These are phyloP conservation scores for Drosophila lutescens DNA, from an alignment of 2,888 invertebrate genomes.

Conservation along the genomic window DNA sequence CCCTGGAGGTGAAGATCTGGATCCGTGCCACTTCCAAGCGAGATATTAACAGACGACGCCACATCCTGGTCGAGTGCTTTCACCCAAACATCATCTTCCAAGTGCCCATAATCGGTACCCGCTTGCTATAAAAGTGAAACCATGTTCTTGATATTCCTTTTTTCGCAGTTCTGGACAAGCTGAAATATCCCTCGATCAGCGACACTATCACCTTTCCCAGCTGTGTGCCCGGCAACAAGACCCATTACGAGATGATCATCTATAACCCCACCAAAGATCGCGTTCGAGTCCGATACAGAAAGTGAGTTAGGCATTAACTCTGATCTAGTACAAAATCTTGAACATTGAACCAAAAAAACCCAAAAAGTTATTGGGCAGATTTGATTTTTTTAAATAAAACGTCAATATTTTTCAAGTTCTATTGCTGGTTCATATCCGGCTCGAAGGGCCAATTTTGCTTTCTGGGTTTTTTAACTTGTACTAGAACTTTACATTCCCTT, in stretches of 20 bases:
- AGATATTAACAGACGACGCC: conserved; percentile 65
- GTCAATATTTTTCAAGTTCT: no score
- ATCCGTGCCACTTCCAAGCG: conserved; percentile 44
- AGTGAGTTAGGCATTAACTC: conserved; percentile 28
- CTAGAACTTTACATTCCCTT: not conserved
- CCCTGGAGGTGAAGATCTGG: conserved; percentile 52
- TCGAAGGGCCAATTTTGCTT: not conserved
- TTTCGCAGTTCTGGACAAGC: conserved; percentile 31
- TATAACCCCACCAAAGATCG: conserved; percentile 63
- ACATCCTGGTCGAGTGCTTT: conserved; percentile 64
- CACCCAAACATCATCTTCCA: conserved; percentile 78
- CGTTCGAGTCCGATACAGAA: conserved; percentile 41
- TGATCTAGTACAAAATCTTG: no score
- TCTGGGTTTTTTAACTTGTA: no score
- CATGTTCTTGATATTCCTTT: not conserved
- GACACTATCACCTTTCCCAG: conserved; percentile 52
- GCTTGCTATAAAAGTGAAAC: no score
- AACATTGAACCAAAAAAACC: no score
- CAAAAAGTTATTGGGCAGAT: no score
- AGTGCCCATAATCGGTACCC: conserved; percentile 76
- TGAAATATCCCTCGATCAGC: conserved; percentile 30
- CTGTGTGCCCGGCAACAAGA: conserved; percentile 48
- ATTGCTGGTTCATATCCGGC: fast-evolving
- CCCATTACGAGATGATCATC: conserved; percentile 68
- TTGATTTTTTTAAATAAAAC: no score